Evolutionary conservation across 1,140 invertebrate genomes (phyloP), one percentile per base, ranked within the genome.

Genomic region (Drosophila subobscura): DNA sequence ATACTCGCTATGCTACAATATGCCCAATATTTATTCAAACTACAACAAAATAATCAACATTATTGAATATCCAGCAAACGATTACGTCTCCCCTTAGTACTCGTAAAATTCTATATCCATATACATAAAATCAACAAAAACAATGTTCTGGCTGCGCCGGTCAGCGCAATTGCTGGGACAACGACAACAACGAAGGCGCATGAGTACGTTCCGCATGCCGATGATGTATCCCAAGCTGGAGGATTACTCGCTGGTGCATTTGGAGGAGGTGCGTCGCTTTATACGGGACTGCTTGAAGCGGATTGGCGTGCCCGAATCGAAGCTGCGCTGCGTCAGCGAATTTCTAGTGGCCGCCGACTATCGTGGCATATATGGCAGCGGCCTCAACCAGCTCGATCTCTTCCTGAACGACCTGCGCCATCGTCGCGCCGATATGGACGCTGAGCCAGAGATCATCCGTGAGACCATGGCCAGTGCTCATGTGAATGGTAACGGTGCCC

Each of bases 291-390:
- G 95, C 66, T 92, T 97, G 91, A 88, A 90, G 27, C 93, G 93
- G 6, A 94, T 93, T 0, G 96, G 96, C 0, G 93, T 95, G 0
- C 92, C 93, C 1, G 27, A 76, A n/a, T 91, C 92, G 10, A 94
- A 97, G 77, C 95, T 96, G 0, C 81, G 92, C 5, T 92, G 93
- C 46, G 92, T 97, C 41, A 96, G 95, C 0, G 94, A 96, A 67
- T 93, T 97, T 51, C 92, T 98, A 10, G 92, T 97, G 52, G 94
- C 94, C 46, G 97, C 97, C 8, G 97, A 98, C 90, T 94, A 95
- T 72, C 90, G 97, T 25, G 97, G 97, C 7, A 96, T 98, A 88
- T 97, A 95, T 75, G 97, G 96, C 79, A 97, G 98, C 92, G 97
- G 97, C 12, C 93, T 98, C 52, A 98, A 98, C 90, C 93, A 97